Conservation (phyloP, 2,888 invertebrate genomes). For the Sipunculus nudus region DNA sequence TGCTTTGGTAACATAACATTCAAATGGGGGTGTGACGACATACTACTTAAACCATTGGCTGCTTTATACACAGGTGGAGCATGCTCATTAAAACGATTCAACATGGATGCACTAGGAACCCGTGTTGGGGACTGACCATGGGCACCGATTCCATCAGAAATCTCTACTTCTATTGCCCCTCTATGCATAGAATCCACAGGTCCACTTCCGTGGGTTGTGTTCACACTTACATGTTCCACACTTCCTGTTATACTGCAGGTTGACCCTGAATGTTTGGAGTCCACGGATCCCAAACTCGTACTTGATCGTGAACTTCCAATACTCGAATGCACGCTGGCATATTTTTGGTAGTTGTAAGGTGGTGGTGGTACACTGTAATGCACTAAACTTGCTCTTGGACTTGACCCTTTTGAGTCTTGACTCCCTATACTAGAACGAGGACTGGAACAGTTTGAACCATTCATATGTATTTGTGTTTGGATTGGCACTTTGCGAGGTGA, state of each 20-base stretch:
- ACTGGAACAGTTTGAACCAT: conserved; percentile 26
- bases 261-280: conserved; percentile 69
- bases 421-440: conserved; percentile 34
- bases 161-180: no score
- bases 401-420: conserved; percentile 37
- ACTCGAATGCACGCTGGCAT: conserved; percentile 31
- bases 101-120: conserved; percentile 6
- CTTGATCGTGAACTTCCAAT: conserved; percentile 46
- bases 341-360: conserved; percentile 25
- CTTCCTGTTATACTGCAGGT: conserved; percentile 55
- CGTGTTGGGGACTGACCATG: no score
- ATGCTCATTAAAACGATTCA: conserved; percentile 39
- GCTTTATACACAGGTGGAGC: conserved; percentile 34
- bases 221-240: not conserved
- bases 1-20: no score
- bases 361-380: conserved; percentile 26
- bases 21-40: conserved; percentile 10
- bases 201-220: no score
- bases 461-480: no score
- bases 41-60: conserved; percentile 20
- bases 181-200: no score
- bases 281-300: conserved; percentile 67
- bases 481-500: no score
- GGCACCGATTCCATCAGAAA: no score
- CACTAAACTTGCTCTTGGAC: conserved; percentile 28